Base-by-base conservation (phyloP, 2,888 invertebrate species). In the Neria commutata region DNA sequence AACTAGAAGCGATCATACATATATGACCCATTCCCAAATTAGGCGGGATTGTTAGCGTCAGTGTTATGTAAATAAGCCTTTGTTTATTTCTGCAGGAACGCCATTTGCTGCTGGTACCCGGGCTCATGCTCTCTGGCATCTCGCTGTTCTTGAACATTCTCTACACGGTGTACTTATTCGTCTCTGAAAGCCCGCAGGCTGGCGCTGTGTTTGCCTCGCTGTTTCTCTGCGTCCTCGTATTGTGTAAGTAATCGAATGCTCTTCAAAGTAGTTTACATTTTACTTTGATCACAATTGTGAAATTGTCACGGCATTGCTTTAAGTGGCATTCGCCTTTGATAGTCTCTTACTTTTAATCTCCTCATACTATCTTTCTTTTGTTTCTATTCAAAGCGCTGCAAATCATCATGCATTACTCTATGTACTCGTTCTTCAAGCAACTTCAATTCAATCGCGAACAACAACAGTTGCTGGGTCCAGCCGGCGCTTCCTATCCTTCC, bases 51-150 rank as follows among this genome's bases (percentile, higher is more conserved):
- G n/a, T n/a, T n/a, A n/a, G n/a, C n/a, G n/a, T n/a, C n/a, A n/a
- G n/a, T n/a, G n/a, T n/a, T n/a, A n/a, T n/a, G n/a, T n/a, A n/a
- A n/a, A n/a, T n/a, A n/a, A n/a, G 29, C 29, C 47, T 19, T 46
- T 2, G 11, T 37, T 21, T 56, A 5, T 53, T 8, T 34, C 53
- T 55, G 23, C 58, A 77, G 77, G 74, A 77, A 66, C 71, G 76
- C n/a, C 77, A 77, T 55, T 60, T 77, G 58, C 59, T 76, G 66
- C 46, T 77, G 47, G 42, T 76, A 51, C 77, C 77, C 1, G 77
- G 77, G 77, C 60, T 77, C 26, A 65, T 77, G 26, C 74, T 73
- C 52, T 67, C 71, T 29, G 72, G 67, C 33, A 25, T 74, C 16
- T 59, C 60, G 3, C 54, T 74, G 8, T 21, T 60, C 3, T 26